These are phyloP conservation scores for Mellilla xanthometata DNA, from an alignment of 2,888 invertebrate species.

Conservation along the genomic window DNA sequence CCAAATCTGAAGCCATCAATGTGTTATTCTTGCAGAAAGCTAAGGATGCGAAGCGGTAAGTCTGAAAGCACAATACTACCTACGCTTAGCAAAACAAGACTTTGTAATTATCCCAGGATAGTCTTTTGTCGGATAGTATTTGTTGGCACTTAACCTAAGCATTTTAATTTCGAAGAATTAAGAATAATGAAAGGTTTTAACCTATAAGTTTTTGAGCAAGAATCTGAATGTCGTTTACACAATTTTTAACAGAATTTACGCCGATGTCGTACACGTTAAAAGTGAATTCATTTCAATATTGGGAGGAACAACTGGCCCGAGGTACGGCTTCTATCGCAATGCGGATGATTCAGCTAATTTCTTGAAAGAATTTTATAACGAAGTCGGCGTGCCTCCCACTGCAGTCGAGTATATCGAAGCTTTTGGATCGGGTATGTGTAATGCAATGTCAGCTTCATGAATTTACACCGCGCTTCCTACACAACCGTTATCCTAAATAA, in stretches of 20 bases:
- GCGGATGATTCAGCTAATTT: constrained; percentile 33
- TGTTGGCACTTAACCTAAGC: no score
- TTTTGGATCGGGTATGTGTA: constrained; percentile 85
- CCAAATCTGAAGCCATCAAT: no score
- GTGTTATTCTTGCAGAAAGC: no score
- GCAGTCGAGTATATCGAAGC: constrained; percentile 85
- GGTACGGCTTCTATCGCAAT: constrained; percentile 40
- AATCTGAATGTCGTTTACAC: no score
- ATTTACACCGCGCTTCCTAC: constrained; percentile 42
- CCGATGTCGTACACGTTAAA: constrained; percentile 41
- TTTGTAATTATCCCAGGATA: no score
- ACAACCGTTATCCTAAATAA: constrained; percentile 54
- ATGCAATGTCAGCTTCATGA: constrained; percentile 44
- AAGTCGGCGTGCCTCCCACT: constrained; percentile 80
- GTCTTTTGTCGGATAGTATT: no score
- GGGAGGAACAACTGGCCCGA: constrained; percentile 23
- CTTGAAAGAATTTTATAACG: constrained; percentile 70
- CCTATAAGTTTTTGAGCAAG: no score
- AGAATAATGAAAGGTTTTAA: no score
- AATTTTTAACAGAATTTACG: constrained; percentile 53
- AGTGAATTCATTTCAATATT: constrained; percentile 29
- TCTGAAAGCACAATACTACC: no score
- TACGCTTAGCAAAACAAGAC: no score
- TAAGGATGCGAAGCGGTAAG: no score
- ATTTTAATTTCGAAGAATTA: no score